These are phyloP conservation scores for Acrossocheilus wenchowensis DNA, from an alignment of 2,797 vertebrate genomes.

Conservation along the genomic window DNA sequence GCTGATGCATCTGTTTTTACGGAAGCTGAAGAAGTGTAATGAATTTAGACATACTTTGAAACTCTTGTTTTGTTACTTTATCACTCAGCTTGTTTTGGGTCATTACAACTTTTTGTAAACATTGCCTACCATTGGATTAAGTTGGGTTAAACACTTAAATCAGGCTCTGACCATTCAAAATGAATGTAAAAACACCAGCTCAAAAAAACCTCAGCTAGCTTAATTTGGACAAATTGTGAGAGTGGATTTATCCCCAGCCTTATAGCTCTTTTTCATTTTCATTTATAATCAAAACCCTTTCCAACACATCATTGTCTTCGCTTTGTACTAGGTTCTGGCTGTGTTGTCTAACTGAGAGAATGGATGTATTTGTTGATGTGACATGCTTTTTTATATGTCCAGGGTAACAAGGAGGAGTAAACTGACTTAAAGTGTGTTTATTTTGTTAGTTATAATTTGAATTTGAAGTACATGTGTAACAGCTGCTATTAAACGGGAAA, in stretches of 20 bases:
- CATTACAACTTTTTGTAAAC: constrained; percentile 3
- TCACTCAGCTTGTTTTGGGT: neutral
- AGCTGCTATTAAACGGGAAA: constrained; percentile 33
- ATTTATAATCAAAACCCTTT: constrained; percentile 70
- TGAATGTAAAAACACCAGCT: constrained; percentile 55
- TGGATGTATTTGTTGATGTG: constrained; percentile 51
- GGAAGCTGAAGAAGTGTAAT: neutral
- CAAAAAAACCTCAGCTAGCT: constrained; percentile 63
- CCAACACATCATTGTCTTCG: constrained; percentile 70
- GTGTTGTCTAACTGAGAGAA: constrained; percentile 48
- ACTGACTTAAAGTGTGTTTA: constrained; percentile 25
- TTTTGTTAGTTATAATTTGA: constrained; percentile 38
- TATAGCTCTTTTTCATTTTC: constrained; percentile 69
- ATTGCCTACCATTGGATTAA: neutral
- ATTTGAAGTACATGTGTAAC: constrained; percentile 5
- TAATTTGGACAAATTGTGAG: constrained; percentile 70
- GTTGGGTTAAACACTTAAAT: neutral
- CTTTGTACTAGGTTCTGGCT: constrained; percentile 59
- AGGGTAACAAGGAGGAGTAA: constrained; percentile 50
- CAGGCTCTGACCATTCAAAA: constrained; percentile 42
- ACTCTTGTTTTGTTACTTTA: neutral
- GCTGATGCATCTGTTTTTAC: constrained; percentile 13
- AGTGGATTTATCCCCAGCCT: constrained; percentile 71
- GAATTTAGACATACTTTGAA: constrained; percentile 2
- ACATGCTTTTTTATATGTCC: constrained; percentile 35